Evolutionary conservation across 2,113 vertebrate genomes (phyloP), one percentile per base, ranked within the genome.

Genomic region (Bombycilla garrulus): DNA sequence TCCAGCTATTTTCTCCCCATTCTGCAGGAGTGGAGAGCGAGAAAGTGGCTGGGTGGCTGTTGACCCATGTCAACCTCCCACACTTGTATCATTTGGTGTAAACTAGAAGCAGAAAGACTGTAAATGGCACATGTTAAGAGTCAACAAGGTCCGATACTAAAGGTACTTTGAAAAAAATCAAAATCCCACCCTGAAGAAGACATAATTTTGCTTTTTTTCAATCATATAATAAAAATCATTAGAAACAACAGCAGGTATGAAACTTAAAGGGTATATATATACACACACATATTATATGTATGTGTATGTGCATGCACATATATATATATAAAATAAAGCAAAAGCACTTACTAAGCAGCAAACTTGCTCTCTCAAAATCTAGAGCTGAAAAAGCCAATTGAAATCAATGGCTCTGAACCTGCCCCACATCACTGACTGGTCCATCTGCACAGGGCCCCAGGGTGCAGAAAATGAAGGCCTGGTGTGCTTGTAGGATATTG

Each of bases 231-330:
- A 89, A 29, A 77, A 78, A 15, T 35, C 1, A 18, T 38, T 92
- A 78, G 3, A 56, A 8, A 35, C 9, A 69, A 29, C 6, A 67
- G 28, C 31, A 65, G 12, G 13, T 22, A 58, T 38, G 42, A 81
- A 50, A 50, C 26, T n/a, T 28, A 12, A 18, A 35, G 5, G 14
- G 5, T 6, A 4, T 14, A 3, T 40, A 29, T 13, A 61, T 11
- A 44, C 3, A 69, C 1, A 50, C 1, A 57, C 1, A 40, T 1
- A 33, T 2, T 2, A 38, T 17, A 47, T 3, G 2, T 6, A 4
- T 5, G 3, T 20, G 2, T 13, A 4, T 20, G 6, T 35, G 10
- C 5, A 35, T 16, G 19, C 6, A 7, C 17, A 33, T 7, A 8
- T 2, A 15, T 2, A 15, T 5, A 36, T 9, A 61, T 12, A 3